These are phyloP conservation scores for Drosophila rellima DNA, from an alignment of 2,888 invertebrate species.

Conservation along the genomic window DNA sequence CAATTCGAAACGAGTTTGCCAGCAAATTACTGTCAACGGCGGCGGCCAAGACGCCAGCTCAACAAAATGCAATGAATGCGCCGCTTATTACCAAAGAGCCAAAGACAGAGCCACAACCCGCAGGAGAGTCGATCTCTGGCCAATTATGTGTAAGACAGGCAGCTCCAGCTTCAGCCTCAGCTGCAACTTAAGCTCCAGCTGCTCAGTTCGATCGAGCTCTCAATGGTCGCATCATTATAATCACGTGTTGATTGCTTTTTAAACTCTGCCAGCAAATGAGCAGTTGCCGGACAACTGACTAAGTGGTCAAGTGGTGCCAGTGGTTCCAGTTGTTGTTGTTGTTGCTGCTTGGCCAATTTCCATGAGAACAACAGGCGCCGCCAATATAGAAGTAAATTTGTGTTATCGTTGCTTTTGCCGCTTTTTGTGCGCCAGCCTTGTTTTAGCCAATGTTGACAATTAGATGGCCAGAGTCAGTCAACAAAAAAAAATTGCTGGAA, in stretches of 20 bases:
- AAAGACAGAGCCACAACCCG: slow-evolving; percentile 11
- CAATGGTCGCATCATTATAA: slow-evolving; percentile 74
- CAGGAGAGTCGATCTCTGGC: slow-evolving; percentile 26
- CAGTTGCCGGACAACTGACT: slow-evolving; percentile 39
- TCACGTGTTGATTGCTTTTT: slow-evolving; percentile 82
- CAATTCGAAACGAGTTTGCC: slow-evolving; percentile 73
- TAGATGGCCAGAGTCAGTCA: slow-evolving; percentile 44
- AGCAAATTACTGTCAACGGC: slow-evolving; percentile 83
- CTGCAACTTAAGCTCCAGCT: slow-evolving; percentile 18
- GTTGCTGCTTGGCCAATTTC: slow-evolving; percentile 36
- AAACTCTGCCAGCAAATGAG: slow-evolving; percentile 70
- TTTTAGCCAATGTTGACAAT: slow-evolving; percentile 71
- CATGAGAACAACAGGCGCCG: slow-evolving; percentile 64
- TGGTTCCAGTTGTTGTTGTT: neutral
- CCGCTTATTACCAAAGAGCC: slow-evolving; percentile 65
- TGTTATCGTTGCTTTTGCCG: slow-evolving; percentile 37
- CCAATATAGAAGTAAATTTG: slow-evolving; percentile 47
- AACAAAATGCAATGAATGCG: slow-evolving; percentile 73
- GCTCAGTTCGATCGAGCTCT: slow-evolving; percentile 36
- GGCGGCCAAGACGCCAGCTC: slow-evolving; percentile 42
- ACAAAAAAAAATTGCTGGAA: neutral
- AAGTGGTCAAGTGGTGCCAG: slow-evolving; percentile 44
- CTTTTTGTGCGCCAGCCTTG: slow-evolving; percentile 44
- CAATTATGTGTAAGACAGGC: slow-evolving; percentile 79
- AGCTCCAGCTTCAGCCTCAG: slow-evolving; percentile 44